These are phyloP conservation scores for Troides aeacus DNA, from an alignment of 2,888 invertebrate genomes.

Conservation along the genomic window DNA sequence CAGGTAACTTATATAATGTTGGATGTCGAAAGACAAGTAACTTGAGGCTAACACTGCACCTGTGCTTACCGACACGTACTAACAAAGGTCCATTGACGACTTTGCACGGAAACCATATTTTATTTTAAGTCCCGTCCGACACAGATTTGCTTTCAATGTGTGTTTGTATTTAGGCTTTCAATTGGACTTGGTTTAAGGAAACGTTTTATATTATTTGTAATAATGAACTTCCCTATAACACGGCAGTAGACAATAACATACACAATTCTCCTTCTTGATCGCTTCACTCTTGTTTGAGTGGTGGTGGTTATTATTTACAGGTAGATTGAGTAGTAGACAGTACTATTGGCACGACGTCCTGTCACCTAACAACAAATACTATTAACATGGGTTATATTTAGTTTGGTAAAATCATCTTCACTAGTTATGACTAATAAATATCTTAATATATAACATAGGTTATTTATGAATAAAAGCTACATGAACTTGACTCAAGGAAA, in stretches of 20 bases:
- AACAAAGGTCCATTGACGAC: constrained; percentile 71
- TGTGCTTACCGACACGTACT: constrained; percentile 38
- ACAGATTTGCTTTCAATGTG: constrained; percentile 26
- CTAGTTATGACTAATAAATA: no score
- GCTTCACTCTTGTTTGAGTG: no score
- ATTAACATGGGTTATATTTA: no score
- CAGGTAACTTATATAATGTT: constrained; percentile 57
- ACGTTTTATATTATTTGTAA: background rate
- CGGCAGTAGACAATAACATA: background rate
- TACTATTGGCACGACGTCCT: no score
- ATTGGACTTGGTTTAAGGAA: background rate
- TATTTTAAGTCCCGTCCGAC: constrained; percentile 10
- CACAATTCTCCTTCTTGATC: no score
- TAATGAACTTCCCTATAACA: background rate
- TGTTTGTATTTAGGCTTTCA: constrained; percentile 17
- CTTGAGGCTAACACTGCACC: constrained; percentile 42
- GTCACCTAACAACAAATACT: no score
- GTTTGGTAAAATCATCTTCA: no score
- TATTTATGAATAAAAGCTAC: no score
- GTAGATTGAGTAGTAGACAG: no score
- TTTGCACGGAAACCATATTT: constrained; percentile 49
- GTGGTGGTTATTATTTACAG: no score
- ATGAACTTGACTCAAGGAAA: no score
- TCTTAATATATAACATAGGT: no score
- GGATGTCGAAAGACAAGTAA: constrained; percentile 46